Conservation (phyloP, 2,797 vertebrate genomes). For the Astyanax mexicanus region DNA sequence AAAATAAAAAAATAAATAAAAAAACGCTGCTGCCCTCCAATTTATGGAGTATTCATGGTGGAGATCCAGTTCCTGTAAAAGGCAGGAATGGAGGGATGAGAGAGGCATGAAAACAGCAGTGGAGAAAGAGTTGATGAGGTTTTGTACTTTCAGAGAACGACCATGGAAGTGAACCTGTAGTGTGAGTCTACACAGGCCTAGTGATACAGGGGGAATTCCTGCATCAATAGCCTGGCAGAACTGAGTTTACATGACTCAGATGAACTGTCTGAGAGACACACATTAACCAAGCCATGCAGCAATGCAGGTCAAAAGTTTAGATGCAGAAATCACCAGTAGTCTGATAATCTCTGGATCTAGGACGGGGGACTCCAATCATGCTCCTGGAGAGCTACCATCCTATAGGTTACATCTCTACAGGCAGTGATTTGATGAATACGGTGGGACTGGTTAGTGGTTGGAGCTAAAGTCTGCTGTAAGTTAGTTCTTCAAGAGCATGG, state of each 20-base stretch:
- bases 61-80: slow-evolving; percentile 30
- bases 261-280: background rate
- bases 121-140: slow-evolving; percentile 42
- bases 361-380: no score
- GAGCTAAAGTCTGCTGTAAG: no score
- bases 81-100: background rate
- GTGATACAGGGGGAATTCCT: slow-evolving; percentile 3
- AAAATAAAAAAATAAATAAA: slow-evolving; percentile 18
- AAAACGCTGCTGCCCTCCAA: slow-evolving; percentile 18
- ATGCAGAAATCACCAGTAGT: no score
- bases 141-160: slow-evolving; percentile 4
- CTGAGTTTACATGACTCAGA: slow-evolving; percentile 12
- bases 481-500: no score
- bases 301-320: no score
- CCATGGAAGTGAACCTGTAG: background rate
- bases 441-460: no score
- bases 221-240: background rate
- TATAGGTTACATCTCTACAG: no score
- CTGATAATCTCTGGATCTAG: no score
- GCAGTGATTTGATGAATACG: no score
- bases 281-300: background rate
- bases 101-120: slow-evolving; percentile 10
- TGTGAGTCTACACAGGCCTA: background rate
- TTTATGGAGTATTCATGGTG: slow-evolving; percentile 58
- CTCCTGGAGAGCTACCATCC: no score